These are phyloP conservation scores for Atherinosoma microstoma DNA, from an alignment of 2,797 vertebrate genomes.

Conservation along the genomic window DNA sequence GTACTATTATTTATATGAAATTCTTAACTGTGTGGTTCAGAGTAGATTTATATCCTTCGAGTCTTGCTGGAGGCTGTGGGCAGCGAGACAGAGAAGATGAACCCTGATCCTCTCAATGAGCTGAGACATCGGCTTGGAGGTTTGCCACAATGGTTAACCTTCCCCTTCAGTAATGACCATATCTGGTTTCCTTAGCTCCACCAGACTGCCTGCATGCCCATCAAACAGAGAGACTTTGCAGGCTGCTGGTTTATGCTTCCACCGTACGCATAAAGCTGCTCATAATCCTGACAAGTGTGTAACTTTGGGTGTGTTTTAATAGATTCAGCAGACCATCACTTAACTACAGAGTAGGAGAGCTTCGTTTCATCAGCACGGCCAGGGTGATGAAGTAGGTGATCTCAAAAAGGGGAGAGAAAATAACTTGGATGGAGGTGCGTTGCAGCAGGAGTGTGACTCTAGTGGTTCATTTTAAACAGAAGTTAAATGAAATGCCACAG, in stretches of 20 bases:
- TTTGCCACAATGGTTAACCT: constrained; percentile 81
- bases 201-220: constrained; percentile 53
- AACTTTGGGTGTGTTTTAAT: constrained; percentile 54
- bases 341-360: constrained; percentile 25
- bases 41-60: constrained; percentile 52
- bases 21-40: constrained; percentile 53
- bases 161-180: constrained; percentile 76
- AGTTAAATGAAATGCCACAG: constrained; percentile 18
- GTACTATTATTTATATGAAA: constrained; percentile 15
- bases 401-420: constrained; percentile 39
- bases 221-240: constrained; percentile 37
- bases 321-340: constrained; percentile 66
- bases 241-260: constrained; percentile 41
- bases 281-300: constrained; percentile 48
- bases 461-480: constrained; percentile 43
- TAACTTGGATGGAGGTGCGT: constrained; percentile 25
- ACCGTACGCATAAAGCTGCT: constrained; percentile 17
- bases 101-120: constrained; percentile 61
- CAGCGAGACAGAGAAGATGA: constrained; percentile 53
- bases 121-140: constrained; percentile 82
- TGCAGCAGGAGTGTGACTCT: constrained; percentile 37
- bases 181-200: constrained; percentile 77
- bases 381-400: constrained; percentile 41
- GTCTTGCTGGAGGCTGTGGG: constrained; percentile 64
- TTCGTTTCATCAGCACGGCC: constrained; percentile 32